Percentiles rank a stretch among this genome's conserved stretches.
Evolutionary conservation across 2,113 vertebrate species (phyloP).

Genomic region (Tylochromis polylepis): DNA sequence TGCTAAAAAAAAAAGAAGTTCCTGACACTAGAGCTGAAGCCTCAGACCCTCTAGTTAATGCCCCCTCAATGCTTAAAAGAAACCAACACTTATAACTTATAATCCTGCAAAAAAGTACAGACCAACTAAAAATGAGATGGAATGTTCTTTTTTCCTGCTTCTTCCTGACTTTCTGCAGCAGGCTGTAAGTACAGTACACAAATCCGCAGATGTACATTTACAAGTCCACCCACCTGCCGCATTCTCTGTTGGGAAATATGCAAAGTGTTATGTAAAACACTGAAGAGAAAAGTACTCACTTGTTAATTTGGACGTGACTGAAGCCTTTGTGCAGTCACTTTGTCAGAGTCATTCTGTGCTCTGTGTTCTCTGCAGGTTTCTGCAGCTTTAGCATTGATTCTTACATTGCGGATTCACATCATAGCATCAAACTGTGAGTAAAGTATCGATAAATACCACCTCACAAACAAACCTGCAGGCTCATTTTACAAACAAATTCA

Average conservation of each 20-base stretch:
- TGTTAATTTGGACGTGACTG: background rate
- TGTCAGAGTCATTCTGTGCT: background rate
- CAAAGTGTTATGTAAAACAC: conserved; percentile 54
- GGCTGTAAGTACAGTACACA: conserved; percentile 2
- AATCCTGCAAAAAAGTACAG: background rate
- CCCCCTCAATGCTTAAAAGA: background rate
- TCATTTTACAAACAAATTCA: background rate
- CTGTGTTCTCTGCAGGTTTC: background rate
- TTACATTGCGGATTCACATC: background rate
- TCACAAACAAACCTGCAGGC: background rate
- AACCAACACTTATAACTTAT: background rate
- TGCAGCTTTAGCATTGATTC: background rate
- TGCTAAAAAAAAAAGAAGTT: background rate
- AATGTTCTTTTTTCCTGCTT: background rate
- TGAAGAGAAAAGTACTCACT: background rate
- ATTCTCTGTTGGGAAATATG: conserved; percentile 33
- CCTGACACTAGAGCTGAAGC: background rate
- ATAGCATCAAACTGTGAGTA: background rate
- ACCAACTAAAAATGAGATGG: background rate
- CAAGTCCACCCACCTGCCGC: conserved; percentile 16
- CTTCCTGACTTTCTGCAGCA: background rate
- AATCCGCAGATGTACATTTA: conserved; percentile 36
- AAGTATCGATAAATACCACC: background rate
- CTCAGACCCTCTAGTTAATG: background rate
- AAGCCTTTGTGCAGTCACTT: background rate